Evolutionary conservation across 2,888 invertebrate species (phyloP), one percentile per base, ranked within the genome.

Genomic region (Orthosia incerta): DNA sequence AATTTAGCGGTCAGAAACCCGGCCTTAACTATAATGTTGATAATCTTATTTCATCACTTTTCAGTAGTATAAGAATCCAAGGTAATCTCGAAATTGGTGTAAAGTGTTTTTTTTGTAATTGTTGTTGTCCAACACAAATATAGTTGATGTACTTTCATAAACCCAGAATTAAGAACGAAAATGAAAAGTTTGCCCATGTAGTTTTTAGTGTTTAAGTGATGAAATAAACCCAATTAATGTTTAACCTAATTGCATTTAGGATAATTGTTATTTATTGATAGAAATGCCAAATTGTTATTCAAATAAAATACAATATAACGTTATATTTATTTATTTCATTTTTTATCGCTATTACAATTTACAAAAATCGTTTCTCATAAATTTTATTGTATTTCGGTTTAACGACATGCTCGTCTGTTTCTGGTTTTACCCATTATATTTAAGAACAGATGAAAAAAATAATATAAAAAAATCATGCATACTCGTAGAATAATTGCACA

Each of bases 231-330:
- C 23, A 53, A 20, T 20, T 60, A 65, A 39, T 48, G 13, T 45
- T 74, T 48, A 55, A 39, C 20, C 57, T 31, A 31, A 31, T 57
- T 55, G 71, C 62, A 86, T 83, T 88, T 91, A 91, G 86, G 83
- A 80, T 88, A 86, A 77, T 85, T 87, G 85, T 87, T 87, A 84
- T 86, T 87, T 84, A 84, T 88, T 89, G 15, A 75, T 80, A 76
- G 84, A 83, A 81, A 90, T 82, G 86, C 88, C 86, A 91, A 91
- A 90, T 80, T 87, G 77, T 87, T 84, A 83, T 80, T 80, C 56
- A 84, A 84, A 84, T 83, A 78, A 87, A 89, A 89, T n/a, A 74
- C 31, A 86, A 89, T 82, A 79, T 69, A 65, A 74, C 57, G 80
- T 84, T 82, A 73, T 18, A 78, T 81, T 75, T 67, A 70, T 79